These are phyloP conservation scores for Vombatus ursinus DNA, from an alignment of 2,113 vertebrate genomes.

Conservation along the genomic window DNA sequence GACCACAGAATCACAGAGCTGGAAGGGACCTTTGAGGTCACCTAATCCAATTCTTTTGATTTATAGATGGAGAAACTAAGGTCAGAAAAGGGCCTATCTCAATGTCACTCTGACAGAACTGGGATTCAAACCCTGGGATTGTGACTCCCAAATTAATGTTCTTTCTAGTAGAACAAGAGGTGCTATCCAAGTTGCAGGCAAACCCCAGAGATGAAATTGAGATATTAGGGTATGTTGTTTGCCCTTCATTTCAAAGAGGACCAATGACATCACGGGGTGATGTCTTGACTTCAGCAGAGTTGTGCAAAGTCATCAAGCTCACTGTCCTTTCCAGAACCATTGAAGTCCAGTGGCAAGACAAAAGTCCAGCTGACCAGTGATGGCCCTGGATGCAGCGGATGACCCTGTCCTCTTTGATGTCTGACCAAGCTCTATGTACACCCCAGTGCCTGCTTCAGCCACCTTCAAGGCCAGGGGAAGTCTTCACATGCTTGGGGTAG, in stretches of 20 bases:
- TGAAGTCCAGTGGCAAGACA: neutral
- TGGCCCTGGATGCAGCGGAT: neutral
- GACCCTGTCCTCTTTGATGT: neutral
- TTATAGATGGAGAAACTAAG: constrained; percentile 26
- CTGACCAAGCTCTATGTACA: neutral
- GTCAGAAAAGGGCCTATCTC: constrained; percentile 4
- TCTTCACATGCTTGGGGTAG: no score
- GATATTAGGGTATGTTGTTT: neutral
- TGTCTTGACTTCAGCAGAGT: neutral
- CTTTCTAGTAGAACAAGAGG: neutral
- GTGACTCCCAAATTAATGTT: neutral
- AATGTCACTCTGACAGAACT: neutral
- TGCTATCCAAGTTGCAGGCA: neutral
- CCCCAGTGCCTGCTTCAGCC: neutral
- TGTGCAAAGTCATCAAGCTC: neutral
- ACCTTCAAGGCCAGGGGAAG: neutral
- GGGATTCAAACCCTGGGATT: neutral
- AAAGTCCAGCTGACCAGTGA: neutral
- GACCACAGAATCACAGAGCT: neutral
- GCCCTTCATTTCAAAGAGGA: neutral
- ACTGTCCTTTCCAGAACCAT: neutral
- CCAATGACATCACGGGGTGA: neutral
- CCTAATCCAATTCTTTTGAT: neutral
- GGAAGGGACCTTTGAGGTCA: neutral
- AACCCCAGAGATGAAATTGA: neutral